These are phyloP conservation scores for Erebia aethiops DNA, from an alignment of 2,888 invertebrate genomes.

Conservation along the genomic window DNA sequence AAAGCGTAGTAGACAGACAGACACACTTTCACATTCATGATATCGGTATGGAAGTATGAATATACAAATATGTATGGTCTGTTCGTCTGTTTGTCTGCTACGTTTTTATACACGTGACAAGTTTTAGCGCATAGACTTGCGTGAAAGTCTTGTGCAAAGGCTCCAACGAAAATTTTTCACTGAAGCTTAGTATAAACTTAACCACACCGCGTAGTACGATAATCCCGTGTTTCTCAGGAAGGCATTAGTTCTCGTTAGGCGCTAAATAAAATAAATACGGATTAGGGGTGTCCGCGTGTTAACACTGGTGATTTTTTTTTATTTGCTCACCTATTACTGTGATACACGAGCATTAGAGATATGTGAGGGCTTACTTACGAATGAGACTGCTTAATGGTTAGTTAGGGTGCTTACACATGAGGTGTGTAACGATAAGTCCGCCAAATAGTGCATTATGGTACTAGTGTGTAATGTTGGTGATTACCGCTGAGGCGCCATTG, in stretches of 20 bases:
- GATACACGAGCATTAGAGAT: slow-evolving; percentile 13
- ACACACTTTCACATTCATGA: too few relatives aligned
- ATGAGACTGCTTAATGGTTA: background rate
- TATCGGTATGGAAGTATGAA: too few relatives aligned
- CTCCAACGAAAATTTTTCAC: slow-evolving; percentile 2
- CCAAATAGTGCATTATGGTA: too few relatives aligned
- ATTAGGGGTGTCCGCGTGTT: slow-evolving; percentile 38
- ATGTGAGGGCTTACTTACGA: background rate
- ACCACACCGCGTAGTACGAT: slow-evolving; percentile 1
- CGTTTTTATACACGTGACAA: too few relatives aligned
- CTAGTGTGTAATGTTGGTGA: too few relatives aligned
- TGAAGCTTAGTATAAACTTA: slow-evolving; percentile 3
- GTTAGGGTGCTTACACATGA: background rate
- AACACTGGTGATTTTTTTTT: slow-evolving; percentile 41
- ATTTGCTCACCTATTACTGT: slow-evolving; percentile 29
- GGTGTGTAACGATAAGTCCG: too few relatives aligned
- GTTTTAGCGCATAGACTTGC: too few relatives aligned
- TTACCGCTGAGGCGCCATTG: too few relatives aligned
- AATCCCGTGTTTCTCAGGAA: slow-evolving; percentile 25
- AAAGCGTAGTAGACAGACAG: too few relatives aligned
- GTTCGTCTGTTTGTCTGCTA: too few relatives aligned
- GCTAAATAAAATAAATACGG: slow-evolving; percentile 48
- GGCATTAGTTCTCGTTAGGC: slow-evolving; percentile 46
- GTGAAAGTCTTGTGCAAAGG: background rate
- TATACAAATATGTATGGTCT: too few relatives aligned